Evolutionary conservation across 2,797 vertebrate genomes (phyloP).

Genomic region (Tenualosa thibaudeaui): DNA sequence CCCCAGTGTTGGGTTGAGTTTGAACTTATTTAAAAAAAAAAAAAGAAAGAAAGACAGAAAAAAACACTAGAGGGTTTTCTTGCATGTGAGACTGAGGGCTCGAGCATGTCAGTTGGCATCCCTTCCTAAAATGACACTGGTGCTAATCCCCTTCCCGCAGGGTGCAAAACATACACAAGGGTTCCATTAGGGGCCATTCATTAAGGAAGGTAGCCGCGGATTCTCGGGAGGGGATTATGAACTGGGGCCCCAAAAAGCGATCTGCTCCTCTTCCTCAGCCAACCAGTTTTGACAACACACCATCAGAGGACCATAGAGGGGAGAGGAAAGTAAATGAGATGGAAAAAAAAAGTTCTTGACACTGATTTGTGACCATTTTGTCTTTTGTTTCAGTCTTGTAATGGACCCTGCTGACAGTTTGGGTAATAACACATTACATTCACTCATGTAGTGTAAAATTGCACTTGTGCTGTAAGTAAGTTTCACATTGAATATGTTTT

Average conservation of each 20-base stretch:
- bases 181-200: constrained; percentile 89
- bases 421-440: too few relatives aligned
- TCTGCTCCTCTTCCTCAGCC: constrained; percentile 71
- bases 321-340: constrained; percentile 45
- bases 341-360: not conserved
- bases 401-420: too few relatives aligned
- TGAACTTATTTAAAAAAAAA: not conserved
- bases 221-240: constrained; percentile 73
- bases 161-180: constrained; percentile 85
- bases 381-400: not conserved
- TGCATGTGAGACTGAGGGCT: not conserved
- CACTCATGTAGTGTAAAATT: too few relatives aligned
- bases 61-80: not conserved
- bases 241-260: constrained; percentile 23
- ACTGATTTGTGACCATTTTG: constrained; percentile 58
- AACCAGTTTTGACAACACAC: constrained; percentile 76
- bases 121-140: constrained; percentile 87
- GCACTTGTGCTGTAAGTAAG: too few relatives aligned
- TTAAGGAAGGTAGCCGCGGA: constrained; percentile 85
- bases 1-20: constrained; percentile 59
- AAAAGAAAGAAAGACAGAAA: not conserved
- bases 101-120: constrained; percentile 65
- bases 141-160: constrained; percentile 90
- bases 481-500: too few relatives aligned
- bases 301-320: constrained; percentile 46